Evolutionary conservation across 2,113 vertebrate species (phyloP).

Genomic region (Cinclus cinclus): DNA sequence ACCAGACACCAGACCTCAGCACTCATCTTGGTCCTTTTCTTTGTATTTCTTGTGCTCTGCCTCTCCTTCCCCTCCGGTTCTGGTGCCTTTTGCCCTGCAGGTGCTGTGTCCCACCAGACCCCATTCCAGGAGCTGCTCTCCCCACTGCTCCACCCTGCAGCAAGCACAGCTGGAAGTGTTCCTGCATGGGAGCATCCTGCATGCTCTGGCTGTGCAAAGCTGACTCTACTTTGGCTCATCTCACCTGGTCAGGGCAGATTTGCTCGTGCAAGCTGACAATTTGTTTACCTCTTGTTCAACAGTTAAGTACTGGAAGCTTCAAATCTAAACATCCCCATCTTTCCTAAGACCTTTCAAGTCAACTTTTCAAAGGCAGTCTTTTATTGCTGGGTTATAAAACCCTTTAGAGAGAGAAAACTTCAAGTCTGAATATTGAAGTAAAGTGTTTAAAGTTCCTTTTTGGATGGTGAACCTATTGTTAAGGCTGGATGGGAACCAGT

Average conservation of each 20-base stretch:
- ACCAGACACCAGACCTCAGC: background rate
- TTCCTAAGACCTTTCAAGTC: constrained; percentile 46
- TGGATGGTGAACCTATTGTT: constrained; percentile 38
- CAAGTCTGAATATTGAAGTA: constrained; percentile 64
- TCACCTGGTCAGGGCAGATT: constrained; percentile 25
- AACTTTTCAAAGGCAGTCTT: constrained; percentile 67
- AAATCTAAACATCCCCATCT: constrained; percentile 38
- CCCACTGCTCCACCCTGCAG: background rate
- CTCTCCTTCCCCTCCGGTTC: background rate
- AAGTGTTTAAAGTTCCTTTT: constrained; percentile 61
- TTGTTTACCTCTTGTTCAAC: constrained; percentile 32
- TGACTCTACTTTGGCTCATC: background rate
- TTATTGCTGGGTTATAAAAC: constrained; percentile 62
- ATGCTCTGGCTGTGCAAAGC: accelerated
- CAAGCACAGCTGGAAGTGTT: background rate
- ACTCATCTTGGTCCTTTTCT: background rate
- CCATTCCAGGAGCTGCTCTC: background rate
- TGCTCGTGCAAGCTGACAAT: background rate
- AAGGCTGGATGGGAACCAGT: constrained; percentile 43
- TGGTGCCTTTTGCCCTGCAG: background rate
- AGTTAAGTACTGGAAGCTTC: constrained; percentile 29
- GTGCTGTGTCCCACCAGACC: background rate
- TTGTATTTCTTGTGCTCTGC: accelerated
- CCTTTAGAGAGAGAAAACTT: constrained; percentile 61
- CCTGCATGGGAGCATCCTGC: background rate